Conservation (phyloP, 2,797 vertebrate genomes). For the Selene dorsalis region DNA sequence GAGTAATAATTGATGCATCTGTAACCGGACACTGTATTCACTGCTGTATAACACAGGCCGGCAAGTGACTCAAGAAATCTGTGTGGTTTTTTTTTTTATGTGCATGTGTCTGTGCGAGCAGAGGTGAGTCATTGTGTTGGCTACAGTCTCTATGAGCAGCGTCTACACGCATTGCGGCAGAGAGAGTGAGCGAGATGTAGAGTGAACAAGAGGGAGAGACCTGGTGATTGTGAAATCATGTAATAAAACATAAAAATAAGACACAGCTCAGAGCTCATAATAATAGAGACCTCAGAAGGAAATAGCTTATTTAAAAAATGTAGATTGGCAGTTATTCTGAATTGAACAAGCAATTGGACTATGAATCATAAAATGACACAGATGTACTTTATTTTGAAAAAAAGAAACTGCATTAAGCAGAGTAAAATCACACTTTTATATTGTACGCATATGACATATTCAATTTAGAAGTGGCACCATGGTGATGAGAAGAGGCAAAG, state of each 20-base stretch:
- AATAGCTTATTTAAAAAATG: neutral
- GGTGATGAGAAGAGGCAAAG: neutral
- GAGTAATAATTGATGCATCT: conserved; percentile 79
- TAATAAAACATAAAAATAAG: conserved; percentile 12
- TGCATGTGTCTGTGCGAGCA: conserved; percentile 50
- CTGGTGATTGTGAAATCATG: conserved; percentile 27
- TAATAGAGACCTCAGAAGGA: neutral
- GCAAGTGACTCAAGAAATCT: conserved; percentile 35
- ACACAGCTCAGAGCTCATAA: neutral
- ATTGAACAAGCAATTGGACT: neutral
- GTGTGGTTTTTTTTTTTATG: conserved; percentile 22
- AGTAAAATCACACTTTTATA: neutral
- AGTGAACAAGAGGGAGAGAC: conserved; percentile 42
- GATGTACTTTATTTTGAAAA: neutral
- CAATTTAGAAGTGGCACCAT: conserved; percentile 40
- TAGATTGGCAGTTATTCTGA: neutral
- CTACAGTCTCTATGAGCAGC: conserved; percentile 58
- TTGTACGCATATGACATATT: neutral
- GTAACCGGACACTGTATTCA: conserved; percentile 75
- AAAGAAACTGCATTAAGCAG: neutral
- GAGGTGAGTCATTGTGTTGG: conserved; percentile 78
- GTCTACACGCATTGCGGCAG: conserved; percentile 75
- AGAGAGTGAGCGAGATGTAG: conserved; percentile 42
- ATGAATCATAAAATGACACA: neutral
- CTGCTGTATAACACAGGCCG: conserved; percentile 48